A percentile compares a stretch with the other conserved stretches of the same genome.
phyloP scores from a whole-genome alignment of 1,140 invertebrate species.

The Galleria mellonella region DNA sequence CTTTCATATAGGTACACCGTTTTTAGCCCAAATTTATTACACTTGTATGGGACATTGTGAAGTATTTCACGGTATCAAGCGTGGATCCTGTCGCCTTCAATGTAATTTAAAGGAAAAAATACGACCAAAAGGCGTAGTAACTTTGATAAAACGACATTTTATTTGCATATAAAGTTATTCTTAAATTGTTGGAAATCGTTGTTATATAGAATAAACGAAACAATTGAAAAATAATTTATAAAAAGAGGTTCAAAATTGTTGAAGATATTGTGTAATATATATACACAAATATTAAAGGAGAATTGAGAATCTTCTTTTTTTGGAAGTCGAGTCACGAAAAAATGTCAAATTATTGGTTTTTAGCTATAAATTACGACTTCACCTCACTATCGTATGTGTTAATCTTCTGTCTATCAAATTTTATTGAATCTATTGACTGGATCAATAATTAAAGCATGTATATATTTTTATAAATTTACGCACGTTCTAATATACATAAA shows the following conservation, averaged over 20 bases:
- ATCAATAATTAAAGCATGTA: too few species aligned
- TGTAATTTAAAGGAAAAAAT: background rate
- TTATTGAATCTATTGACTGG: too few species aligned
- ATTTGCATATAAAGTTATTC: background rate
- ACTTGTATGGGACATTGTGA: background rate
- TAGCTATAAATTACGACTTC: too few species aligned
- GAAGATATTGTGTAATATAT: too few species aligned
- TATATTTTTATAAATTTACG: too few species aligned
- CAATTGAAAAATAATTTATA: background rate
- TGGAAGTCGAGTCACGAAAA: too few species aligned
- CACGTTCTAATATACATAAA: too few species aligned
- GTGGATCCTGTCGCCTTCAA: background rate
- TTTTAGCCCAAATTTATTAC: constrained; percentile 3
- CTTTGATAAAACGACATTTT: background rate
- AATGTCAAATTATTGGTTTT: too few species aligned
- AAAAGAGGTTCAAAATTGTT: background rate
- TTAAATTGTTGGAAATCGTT: background rate
- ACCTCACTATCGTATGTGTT: too few species aligned
- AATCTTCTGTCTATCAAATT: too few species aligned
- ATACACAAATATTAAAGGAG: too few species aligned
- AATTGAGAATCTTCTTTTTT: too few species aligned
- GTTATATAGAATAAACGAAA: background rate
- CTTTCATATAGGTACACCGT: background rate
- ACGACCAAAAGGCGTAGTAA: background rate
- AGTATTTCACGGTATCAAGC: background rate